These are phyloP conservation scores for Corydoras sp. DNA, from an alignment of 2,113 vertebrate species.

Conservation along the genomic window DNA sequence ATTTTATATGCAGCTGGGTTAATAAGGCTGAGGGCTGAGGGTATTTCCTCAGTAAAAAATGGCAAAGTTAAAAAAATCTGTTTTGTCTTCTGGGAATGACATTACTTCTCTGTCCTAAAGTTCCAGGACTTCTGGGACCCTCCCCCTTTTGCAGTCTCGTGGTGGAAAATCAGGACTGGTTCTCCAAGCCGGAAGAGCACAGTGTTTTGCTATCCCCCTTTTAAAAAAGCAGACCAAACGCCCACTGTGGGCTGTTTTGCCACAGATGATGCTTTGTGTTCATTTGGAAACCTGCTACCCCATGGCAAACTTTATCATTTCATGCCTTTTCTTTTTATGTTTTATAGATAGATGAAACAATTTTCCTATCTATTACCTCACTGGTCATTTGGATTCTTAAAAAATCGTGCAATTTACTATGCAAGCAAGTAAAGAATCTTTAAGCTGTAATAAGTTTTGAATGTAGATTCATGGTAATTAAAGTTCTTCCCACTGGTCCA, in stretches of 20 bases:
- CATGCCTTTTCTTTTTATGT: too few species aligned
- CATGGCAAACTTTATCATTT: too few species aligned
- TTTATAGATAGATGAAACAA: too few species aligned
- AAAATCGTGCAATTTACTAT: too few species aligned
- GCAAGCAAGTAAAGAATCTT: too few species aligned
- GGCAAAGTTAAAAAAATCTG: slow-evolving; percentile 31
- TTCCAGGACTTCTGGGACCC: slow-evolving; percentile 41
- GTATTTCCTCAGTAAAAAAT: not conserved
- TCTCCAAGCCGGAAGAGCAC: slow-evolving; percentile 29
- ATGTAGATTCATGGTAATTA: too few species aligned
- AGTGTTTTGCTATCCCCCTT: slow-evolving; percentile 28
- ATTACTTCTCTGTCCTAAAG: slow-evolving; percentile 47
- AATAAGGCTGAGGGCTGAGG: not conserved
- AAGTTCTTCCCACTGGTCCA: too few species aligned
- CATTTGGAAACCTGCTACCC: not conserved
- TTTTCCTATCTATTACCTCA: too few species aligned
- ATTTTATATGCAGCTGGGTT: not conserved
- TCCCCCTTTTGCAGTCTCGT: slow-evolving; percentile 33
- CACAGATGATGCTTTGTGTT: not conserved
- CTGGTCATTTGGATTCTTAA: too few species aligned
- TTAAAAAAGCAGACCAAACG: slow-evolving; percentile 24
- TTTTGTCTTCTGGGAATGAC: slow-evolving; percentile 47
- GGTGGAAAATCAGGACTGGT: slow-evolving; percentile 24
- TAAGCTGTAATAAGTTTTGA: too few species aligned
- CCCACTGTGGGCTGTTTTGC: not conserved